Base-by-base conservation (phyloP, 2,113 vertebrate genomes). In the Grallaria varia region DNA sequence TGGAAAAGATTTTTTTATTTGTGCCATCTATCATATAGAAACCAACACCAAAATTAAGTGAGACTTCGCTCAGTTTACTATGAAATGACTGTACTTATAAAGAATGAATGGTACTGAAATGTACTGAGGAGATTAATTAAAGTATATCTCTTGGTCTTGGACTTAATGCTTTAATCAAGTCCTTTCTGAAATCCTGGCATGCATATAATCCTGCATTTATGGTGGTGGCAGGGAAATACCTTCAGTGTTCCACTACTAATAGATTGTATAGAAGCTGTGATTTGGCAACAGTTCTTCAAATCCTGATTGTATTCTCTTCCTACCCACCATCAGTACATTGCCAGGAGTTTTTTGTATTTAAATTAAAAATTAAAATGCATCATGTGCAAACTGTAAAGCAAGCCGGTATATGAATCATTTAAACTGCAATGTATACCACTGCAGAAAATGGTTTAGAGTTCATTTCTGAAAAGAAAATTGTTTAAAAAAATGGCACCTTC, bases 311-410 rank as follows among this genome's bases (percentile, higher is more conserved):
- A 55, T 62, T 80, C 4, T 71, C 14, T 67, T 80, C 10, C 47
- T 77, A 66, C 42, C 8, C 18, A 50, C 39, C 31, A 55, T 14
- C 63, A 71, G 35, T 67, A 44, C 8, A 6, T 13, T 86, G 23
- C 47, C 50, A 71, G 59, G 42, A 80, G 31, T 6, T 39, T 84
- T 91, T 55, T 63, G 10, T 80, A 55, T 84, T 87, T 84, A 91
- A 93, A 84, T 94, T 90, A 88, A 94, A 95, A 94, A 88, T 68
- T 25, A 86, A 78, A 88, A 81, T 93, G 52, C 15, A 80, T 20
- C 8, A 37, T 67, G 37, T 75, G 45, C 63, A 71, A 85, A 47
- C 6, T 80, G 25, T 63, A 63, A 73, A 55, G 45, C 73, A 50
- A 80, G 7, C 12, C 56, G 53, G 39, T 74, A 55, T 18, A 74